These are phyloP conservation scores for Indicator indicator DNA, from an alignment of 2,113 vertebrate genomes.

Conservation along the genomic window DNA sequence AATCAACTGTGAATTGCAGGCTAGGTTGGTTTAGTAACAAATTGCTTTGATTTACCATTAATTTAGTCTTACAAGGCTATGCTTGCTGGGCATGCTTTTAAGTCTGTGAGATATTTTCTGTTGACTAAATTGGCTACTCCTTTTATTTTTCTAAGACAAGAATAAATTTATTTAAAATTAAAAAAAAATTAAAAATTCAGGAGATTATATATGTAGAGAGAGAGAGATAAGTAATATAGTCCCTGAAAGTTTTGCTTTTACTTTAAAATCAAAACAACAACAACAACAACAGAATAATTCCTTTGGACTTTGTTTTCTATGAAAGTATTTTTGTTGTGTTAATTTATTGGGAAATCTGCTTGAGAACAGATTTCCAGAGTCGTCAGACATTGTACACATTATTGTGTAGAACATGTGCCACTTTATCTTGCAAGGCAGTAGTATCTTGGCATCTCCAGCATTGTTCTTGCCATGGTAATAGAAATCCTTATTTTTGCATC, in stretches of 20 bases:
- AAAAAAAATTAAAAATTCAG: constrained; percentile 65
- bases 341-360: constrained; percentile 79
- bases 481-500: not conserved
- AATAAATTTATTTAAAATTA: constrained; percentile 75
- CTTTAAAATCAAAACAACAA: constrained; percentile 15
- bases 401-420: constrained; percentile 60
- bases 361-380: constrained; percentile 54
- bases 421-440: constrained; percentile 52
- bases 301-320: constrained; percentile 72
- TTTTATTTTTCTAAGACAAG: constrained; percentile 79
- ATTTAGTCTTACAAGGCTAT: constrained; percentile 76
- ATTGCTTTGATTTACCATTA: constrained; percentile 69
- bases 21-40: constrained; percentile 72
- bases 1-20: constrained; percentile 79
- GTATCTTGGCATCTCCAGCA: constrained; percentile 23
- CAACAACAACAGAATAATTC: not conserved
- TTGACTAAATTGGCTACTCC: constrained; percentile 70
- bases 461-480: not conserved
- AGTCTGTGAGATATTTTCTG: constrained; percentile 76
- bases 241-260: constrained; percentile 71
- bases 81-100: constrained; percentile 81
- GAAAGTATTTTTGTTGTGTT: constrained; percentile 70
- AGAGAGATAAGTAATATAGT: constrained; percentile 59
- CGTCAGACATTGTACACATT: constrained; percentile 45
- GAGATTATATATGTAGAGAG: constrained; percentile 71